These are phyloP conservation scores for Perdita meconis DNA, from an alignment of 2,888 invertebrate species.

Conservation along the genomic window DNA sequence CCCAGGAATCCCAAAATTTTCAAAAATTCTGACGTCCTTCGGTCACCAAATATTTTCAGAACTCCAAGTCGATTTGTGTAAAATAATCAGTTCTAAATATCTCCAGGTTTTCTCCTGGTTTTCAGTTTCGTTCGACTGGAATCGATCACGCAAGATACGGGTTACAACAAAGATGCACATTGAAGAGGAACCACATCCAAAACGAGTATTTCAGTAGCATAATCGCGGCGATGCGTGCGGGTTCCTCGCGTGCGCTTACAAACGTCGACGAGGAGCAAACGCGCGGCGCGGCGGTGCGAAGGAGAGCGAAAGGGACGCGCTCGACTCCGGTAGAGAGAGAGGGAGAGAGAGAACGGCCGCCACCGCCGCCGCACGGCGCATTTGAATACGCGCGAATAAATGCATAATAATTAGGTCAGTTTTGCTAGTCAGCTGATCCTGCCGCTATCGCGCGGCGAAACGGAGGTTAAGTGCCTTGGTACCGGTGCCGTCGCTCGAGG, in stretches of 20 bases:
- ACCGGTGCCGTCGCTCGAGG: conserved; percentile 50
- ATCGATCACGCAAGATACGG: no score
- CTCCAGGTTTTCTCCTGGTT: no score
- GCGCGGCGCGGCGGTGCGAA: conserved; percentile 51
- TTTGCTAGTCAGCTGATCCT: conserved; percentile 83
- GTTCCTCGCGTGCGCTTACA: conserved; percentile 27
- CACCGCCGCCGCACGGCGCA: conserved; percentile 79
- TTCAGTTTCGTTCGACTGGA: no score
- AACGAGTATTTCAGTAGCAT: no score
- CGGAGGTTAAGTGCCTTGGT: conserved; percentile 64
- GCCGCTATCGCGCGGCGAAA: conserved; percentile 70
- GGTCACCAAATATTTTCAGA: no score
- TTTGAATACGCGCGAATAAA: conserved; percentile 84
- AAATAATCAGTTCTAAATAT: no score
- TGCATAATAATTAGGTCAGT: conserved; percentile 85
- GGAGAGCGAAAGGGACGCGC: conserved; percentile 60
- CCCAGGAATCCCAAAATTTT: no score
- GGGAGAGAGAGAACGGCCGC: conserved; percentile 65
- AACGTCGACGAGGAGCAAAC: conserved; percentile 52
- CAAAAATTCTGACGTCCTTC: no score
- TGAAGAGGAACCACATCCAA: no score
- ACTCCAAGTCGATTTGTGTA: no score
- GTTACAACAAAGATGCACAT: no score
- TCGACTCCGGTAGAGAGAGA: conserved; percentile 49
- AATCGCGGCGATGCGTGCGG: conserved; percentile 13